These are phyloP conservation scores for Pteropus rufus DNA, from an alignment of 2,797 vertebrate species.

Conservation along the genomic window DNA sequence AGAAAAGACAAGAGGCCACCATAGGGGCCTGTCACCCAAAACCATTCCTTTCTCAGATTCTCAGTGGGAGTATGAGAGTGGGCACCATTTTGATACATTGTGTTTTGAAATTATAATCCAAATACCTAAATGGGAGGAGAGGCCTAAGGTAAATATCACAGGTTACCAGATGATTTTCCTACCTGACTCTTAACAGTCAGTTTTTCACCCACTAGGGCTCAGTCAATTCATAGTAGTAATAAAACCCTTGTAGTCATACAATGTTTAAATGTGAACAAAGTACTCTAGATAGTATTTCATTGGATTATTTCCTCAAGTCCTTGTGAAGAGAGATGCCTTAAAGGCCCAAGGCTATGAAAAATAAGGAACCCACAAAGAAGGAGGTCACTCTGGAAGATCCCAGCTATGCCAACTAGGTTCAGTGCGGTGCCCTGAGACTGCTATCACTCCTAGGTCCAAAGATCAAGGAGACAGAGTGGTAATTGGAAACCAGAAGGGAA, in stretches of 20 bases:
- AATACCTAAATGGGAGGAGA: background rate
- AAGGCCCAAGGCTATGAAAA: background rate
- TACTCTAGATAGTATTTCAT: background rate
- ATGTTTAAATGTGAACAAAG: background rate
- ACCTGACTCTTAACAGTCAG: background rate
- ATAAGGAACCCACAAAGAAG: background rate
- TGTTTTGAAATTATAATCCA: conserved; percentile 34
- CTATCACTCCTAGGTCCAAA: conserved; percentile 2
- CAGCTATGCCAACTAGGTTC: background rate
- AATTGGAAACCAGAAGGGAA: background rate
- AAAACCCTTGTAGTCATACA: background rate
- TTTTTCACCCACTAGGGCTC: background rate
- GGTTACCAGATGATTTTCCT: background rate
- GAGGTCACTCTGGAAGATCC: background rate
- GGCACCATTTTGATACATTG: background rate
- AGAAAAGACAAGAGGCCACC: background rate
- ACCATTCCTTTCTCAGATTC: background rate
- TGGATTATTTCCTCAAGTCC: background rate
- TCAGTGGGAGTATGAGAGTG: background rate
- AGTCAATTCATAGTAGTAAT: background rate
- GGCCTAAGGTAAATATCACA: background rate
- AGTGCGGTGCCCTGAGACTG: background rate
- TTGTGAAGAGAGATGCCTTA: background rate
- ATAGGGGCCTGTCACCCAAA: background rate
- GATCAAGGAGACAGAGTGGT: background rate